Evolutionary conservation across 1,140 invertebrate genomes (phyloP).

Genomic region (Mamestra configurata): DNA sequence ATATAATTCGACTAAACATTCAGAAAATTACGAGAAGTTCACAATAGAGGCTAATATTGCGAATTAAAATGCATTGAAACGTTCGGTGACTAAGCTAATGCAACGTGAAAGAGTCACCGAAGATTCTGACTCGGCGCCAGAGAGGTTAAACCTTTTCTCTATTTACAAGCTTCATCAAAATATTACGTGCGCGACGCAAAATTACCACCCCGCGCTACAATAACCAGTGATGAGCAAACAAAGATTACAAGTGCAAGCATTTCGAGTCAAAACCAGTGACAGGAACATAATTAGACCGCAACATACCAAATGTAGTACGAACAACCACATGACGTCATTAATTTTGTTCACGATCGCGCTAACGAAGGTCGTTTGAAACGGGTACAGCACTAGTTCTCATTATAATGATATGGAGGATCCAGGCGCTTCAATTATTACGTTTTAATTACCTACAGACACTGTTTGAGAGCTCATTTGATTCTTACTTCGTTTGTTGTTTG

Average conservation of each 20-base stretch:
- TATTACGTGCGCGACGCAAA: background rate
- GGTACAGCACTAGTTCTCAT: conserved; percentile 44
- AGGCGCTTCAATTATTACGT: conserved; percentile 47
- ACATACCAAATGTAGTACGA: conserved; percentile 39
- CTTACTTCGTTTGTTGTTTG: conserved; percentile 29
- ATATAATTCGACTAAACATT: too few relatives aligned
- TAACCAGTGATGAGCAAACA: conserved; percentile 50
- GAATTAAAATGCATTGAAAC: background rate
- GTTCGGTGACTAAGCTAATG: background rate
- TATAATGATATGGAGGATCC: conserved; percentile 40
- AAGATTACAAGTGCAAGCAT: conserved; percentile 53
- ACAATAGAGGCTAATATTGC: background rate
- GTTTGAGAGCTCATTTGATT: conserved; percentile 42
- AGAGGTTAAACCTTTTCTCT: too few relatives aligned
- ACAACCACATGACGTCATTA: conserved; percentile 57
- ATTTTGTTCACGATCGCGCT: conserved; percentile 57
- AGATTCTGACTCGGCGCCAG: background rate
- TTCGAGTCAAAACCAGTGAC: conserved; percentile 47
- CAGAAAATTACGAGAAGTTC: too few relatives aligned
- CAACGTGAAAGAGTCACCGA: background rate
- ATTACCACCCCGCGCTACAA: conserved; percentile 7
- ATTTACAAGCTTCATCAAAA: background rate
- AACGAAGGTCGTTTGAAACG: conserved; percentile 56
- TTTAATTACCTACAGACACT: conserved; percentile 38
- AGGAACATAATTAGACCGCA: conserved; percentile 62